Conservation (phyloP, 2,113 vertebrate genomes). For the Varanus salvator region DNA sequence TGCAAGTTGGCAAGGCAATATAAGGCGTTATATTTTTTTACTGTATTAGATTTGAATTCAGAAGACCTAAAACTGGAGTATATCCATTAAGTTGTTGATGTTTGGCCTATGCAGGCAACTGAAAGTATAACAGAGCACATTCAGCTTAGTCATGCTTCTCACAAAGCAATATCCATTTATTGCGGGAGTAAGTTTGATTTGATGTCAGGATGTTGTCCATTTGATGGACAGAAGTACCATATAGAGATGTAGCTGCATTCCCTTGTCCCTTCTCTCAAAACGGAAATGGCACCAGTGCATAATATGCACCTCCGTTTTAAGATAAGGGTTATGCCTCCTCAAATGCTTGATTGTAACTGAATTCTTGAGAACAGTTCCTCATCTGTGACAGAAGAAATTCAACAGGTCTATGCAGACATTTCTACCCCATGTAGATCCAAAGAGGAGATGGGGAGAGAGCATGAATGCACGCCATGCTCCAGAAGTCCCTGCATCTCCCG, state of each 20-base stretch:
- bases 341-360: neutral
- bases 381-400: neutral
- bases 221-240: neutral
- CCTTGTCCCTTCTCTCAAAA: neutral
- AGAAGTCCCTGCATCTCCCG: too few relatives aligned
- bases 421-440: too few relatives aligned
- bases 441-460: too few relatives aligned
- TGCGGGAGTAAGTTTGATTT: neutral
- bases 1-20: conserved; percentile 40
- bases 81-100: conserved; percentile 62
- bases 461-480: too few relatives aligned
- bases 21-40: neutral
- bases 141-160: conserved; percentile 58
- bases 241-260: neutral
- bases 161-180: conserved; percentile 24
- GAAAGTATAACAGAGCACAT: conserved; percentile 39
- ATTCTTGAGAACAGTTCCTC: neutral
- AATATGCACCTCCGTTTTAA: neutral
- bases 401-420: neutral
- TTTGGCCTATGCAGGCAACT: conserved; percentile 40
- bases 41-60: conserved; percentile 36
- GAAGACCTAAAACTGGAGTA: conserved; percentile 18
- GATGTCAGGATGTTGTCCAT: too few relatives aligned
- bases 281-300: neutral
- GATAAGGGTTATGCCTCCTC: neutral